phyloP scores from a whole-genome alignment of 2,888 invertebrate genomes.

The Orthosia gothica region DNA sequence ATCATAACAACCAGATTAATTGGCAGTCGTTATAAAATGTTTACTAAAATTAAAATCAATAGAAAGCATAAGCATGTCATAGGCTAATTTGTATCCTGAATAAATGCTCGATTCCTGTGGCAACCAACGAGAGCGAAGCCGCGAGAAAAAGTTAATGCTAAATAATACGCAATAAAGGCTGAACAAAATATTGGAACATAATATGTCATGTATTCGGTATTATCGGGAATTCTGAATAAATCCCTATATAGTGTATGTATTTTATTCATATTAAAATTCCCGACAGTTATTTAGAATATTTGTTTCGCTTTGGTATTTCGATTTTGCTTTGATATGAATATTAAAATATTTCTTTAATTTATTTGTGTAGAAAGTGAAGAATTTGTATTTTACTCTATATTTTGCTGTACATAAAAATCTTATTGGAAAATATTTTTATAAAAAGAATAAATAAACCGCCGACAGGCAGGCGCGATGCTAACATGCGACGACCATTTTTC shows the following conservation, averaged over 20 bases:
- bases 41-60: no score
- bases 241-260: not conserved
- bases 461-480: not conserved
- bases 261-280: not conserved
- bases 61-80: no score
- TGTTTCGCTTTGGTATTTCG: not conserved
- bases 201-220: not conserved
- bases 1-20: no score
- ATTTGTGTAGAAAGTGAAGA: constrained; percentile 13
- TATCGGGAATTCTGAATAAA: not conserved
- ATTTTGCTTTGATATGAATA: constrained; percentile 17
- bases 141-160: no score
- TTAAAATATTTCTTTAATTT: constrained; percentile 18
- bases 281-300: constrained; percentile 10
- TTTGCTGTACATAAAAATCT: not conserved
- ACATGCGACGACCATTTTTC: not conserved
- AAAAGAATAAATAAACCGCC: not conserved
- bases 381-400: not conserved
- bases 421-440: not conserved
- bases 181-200: not conserved
- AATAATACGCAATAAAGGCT: not conserved
- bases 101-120: no score
- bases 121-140: no score
- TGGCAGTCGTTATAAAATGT: no score
- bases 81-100: no score